Base-by-base conservation (phyloP, 2,113 vertebrate genomes). In the Spermophilus dauricus region DNA sequence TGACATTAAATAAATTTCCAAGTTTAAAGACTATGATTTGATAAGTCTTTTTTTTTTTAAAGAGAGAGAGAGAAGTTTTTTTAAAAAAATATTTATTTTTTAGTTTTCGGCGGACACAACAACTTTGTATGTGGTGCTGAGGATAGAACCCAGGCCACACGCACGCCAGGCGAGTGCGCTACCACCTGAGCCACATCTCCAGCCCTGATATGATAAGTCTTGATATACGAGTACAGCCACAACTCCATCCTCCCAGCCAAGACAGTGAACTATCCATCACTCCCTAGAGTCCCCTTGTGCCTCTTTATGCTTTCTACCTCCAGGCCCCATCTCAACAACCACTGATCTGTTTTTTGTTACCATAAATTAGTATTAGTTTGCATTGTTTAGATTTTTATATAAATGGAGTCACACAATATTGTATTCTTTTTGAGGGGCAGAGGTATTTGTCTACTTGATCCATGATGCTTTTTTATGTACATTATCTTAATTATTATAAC, bases 1-100 rank as follows among this genome's bases (percentile, higher is more conserved):
- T 94, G 37, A 20, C 4, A 93, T 61, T 78, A 42, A 65, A 1
- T 34, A 45, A 90, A 56, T 28, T 67, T 2, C 48, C 12, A 9
- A 89, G 63, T 70, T 91, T 86, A 95, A 88, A 89, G 73, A 89
- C 65, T 67, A 37, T 28, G 75, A 10, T 82, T 42, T 89, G n/a
- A 24, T 75, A 87, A 1, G 7, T 78, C 83, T 89, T 61, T 42
- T 42, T 39, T 39, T 39, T 42, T 42, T 42, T 42, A 42, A 42
- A 42, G 39, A 42, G 39, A 42, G 39, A 42, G 39, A 42, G 39
- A 42, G 39, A 42, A 42, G n/a, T 37, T 37, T 37, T 42, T 42
- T 42, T 4, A 42, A 42, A 42, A 42, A 42, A 42, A 42, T 42
- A 42, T 42, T 42, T 42, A 42, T 42, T 42, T 42, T 42, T 42